Evolutionary conservation across 2,113 vertebrate species (phyloP).

Genomic region (Misgurnus mizolepis): DNA sequence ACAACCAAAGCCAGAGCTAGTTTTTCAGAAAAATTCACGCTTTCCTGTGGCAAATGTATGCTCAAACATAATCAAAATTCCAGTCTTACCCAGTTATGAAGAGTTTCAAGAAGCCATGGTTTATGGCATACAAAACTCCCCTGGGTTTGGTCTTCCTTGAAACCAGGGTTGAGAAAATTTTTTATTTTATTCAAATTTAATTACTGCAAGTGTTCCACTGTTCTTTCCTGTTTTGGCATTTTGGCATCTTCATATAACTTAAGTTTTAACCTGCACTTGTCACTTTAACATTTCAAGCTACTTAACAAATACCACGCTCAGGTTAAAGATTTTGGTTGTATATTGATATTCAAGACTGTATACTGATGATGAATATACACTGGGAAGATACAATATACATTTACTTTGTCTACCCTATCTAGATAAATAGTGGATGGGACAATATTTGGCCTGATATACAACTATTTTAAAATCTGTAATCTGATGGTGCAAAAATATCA

Average conservation of each 20-base stretch:
- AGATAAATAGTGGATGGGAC: no score
- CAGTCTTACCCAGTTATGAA: conserved; percentile 31
- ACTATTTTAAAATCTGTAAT: no score
- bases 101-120: conserved; percentile 40
- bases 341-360: neutral
- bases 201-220: neutral
- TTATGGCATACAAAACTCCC: conserved; percentile 17
- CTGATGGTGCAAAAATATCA: no score
- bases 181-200: neutral
- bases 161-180: neutral
- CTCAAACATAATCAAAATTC: conserved; percentile 40
- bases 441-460: no score
- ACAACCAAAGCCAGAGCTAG: conserved; percentile 30
- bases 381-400: neutral
- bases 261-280: neutral
- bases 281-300: neutral
- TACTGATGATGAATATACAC: neutral
- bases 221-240: no score
- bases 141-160: neutral
- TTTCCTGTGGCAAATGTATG: conserved; percentile 43
- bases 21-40: conserved; percentile 9
- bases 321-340: neutral
- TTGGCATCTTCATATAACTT: neutral
- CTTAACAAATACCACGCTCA: neutral
- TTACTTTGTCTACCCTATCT: neutral